A percentile compares a stretch with the other conserved stretches of the same genome.
Evolutionary conservation across 92 coral and sea anemone genomes (phyloP).

Genomic region (Epizoanthus fatuus): DNA sequence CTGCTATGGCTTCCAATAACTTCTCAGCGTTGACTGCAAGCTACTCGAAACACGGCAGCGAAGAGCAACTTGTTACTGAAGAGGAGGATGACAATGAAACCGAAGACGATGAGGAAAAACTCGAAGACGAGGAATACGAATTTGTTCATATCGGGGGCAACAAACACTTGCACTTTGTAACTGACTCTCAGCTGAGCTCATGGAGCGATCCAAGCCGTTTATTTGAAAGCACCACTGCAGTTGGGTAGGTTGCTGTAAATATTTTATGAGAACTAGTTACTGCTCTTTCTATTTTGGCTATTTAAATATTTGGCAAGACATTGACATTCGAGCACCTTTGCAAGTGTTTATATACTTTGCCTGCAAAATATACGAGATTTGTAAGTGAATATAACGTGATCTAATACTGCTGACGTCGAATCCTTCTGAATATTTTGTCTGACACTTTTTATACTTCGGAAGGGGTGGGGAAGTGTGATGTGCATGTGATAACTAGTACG

Average conservation of each 20-base stretch:
- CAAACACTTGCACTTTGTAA: conserved; percentile 94
- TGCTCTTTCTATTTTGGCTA: neutral
- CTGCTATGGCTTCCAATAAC: conserved; percentile 36
- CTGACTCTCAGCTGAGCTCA: conserved; percentile 93
- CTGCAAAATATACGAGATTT: too few relatives aligned
- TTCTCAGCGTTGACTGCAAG: conserved; percentile 66
- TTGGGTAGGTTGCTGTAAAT: conserved; percentile 78
- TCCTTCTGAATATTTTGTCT: too few relatives aligned
- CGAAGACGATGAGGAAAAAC: conserved; percentile 60
- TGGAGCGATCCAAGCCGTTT: conserved; percentile 92
- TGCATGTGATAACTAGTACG: neutral
- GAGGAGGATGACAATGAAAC: conserved; percentile 66
- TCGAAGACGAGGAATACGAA: conserved; percentile 76
- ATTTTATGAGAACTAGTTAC: conserved; percentile 11
- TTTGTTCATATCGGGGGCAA: conserved; percentile 70
- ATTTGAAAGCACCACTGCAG: conserved; percentile 64
- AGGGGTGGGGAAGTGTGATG: neutral
- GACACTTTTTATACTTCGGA: neutral
- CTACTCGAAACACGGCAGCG: conserved; percentile 83
- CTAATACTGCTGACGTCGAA: too few relatives aligned
- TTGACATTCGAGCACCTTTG: too few relatives aligned
- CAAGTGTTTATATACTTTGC: too few relatives aligned
- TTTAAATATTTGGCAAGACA: too few relatives aligned
- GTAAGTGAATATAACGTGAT: too few relatives aligned
- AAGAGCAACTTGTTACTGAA: conserved; percentile 79